Base-by-base conservation (phyloP, 53 echinoderm and acorn worm genomes). In the Stichopus horrens region DNA sequence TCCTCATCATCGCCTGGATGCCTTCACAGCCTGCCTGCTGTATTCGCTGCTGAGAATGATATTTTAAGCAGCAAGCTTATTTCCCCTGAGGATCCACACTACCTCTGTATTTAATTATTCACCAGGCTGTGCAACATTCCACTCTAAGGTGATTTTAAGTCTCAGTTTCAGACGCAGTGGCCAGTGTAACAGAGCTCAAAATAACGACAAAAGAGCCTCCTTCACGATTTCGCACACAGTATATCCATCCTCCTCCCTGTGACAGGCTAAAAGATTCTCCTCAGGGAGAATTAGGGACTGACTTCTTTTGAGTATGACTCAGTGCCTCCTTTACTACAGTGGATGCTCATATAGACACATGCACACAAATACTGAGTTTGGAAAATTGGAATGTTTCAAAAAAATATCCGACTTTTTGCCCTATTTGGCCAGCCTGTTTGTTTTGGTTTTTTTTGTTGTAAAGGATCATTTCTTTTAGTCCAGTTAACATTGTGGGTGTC, bases 91-190 rank as follows among this genome's bases (percentile, higher is more conserved):
- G 51, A 76, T 22, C 20, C 9, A 20, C 76, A 37, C 37, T 37
- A 37, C 37, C 37, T 21, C 76, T 7, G 22, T 21, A 76, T 76
- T 76, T 76, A 76, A 76, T 76, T 76, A 76, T 76, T 76, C 51
- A 23, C 13, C 21, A 76, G 53, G 76, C 76, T 7, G 53, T 76
- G 76, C 76, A 76, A 76, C 37, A 76, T 76, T 76, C 76, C 76
- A 20, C 76, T 21, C 76, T 76, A 63, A 63, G 16, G 16, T 16
- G 63, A 13, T 10, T 10, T 63, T 16, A 63, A 63, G 63, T 63
- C 63, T 63, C 63, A 23, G 76, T 76, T 76, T 76, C 76, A 14
- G 23, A 14, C 51, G 76, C 20, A 76, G 53, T 23, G 14, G 51
- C 6, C 6, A 23, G 13, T 22, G 63, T 16, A 63, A 63, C 63